Evolutionary conservation across 2,888 invertebrate species (phyloP).

Genomic region (Uropetala carovei): DNA sequence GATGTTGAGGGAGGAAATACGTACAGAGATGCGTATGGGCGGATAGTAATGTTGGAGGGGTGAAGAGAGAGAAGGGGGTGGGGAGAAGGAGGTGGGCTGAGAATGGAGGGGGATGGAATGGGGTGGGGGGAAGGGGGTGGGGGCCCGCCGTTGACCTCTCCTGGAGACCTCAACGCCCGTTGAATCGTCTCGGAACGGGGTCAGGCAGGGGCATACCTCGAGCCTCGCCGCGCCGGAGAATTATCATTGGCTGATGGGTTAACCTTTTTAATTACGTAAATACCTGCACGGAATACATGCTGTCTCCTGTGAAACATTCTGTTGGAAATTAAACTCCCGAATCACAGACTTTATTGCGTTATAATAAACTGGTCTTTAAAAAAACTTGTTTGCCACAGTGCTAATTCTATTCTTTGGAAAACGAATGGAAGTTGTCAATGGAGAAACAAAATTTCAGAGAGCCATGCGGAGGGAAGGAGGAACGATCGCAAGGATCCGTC

Average conservation of each 20-base stretch:
- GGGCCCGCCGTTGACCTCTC: constrained; percentile 14
- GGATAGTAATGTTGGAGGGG: neutral
- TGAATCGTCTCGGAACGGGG: constrained; percentile 51
- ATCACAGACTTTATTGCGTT: neutral
- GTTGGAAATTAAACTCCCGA: neutral
- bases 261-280: constrained; percentile 28
- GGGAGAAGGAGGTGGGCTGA: neutral
- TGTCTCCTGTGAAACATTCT: neutral
- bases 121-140: constrained; percentile 9
- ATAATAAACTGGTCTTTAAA: neutral
- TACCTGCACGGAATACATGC: constrained; percentile 24
- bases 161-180: constrained; percentile 48
- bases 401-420: neutral
- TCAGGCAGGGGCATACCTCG: constrained; percentile 22
- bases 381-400: neutral
- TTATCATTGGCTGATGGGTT: constrained; percentile 32
- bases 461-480: neutral
- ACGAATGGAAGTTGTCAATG: neutral
- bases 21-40: neutral
- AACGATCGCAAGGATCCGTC: neutral
- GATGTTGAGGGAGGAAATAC: neutral
- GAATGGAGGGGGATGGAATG: neutral
- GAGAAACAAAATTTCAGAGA: neutral
- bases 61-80: neutral
- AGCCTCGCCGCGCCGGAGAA: neutral